phyloP scores from a whole-genome alignment of 2,113 vertebrate species.

The Lepus timidus region DNA sequence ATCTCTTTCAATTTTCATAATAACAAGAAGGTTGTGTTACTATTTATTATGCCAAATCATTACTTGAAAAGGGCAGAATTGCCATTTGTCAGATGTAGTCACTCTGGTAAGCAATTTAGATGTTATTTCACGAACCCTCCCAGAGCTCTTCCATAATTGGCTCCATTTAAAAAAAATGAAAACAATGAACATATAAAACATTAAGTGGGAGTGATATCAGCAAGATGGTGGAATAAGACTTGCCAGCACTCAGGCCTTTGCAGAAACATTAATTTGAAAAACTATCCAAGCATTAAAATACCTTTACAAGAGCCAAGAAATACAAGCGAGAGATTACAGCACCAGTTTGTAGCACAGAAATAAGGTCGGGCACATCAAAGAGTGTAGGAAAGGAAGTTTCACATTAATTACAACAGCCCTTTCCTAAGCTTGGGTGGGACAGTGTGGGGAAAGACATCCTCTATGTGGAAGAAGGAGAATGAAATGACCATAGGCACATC shows the following conservation, averaged over 20 bases:
- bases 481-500: background rate
- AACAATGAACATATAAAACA: background rate
- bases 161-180: background rate
- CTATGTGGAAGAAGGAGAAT: background rate
- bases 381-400: background rate
- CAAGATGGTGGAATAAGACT: background rate
- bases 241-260: background rate
- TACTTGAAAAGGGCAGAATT: slow-evolving; percentile 18
- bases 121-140: background rate
- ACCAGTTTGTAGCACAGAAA: background rate
- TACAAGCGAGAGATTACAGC: background rate
- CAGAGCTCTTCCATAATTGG: background rate
- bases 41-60: background rate
- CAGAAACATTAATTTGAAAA: background rate
- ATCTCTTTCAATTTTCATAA: background rate
- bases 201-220: background rate
- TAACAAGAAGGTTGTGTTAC: background rate
- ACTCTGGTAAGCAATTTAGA: background rate
- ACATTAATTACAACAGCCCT: background rate
- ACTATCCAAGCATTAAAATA: background rate
- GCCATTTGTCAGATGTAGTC: background rate
- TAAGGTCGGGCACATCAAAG: background rate
- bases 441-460: background rate
- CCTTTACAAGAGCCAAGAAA: background rate
- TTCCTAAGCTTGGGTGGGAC: background rate